These are phyloP conservation scores for Trachops cirrhosus DNA, from an alignment of 2,797 vertebrate species.

Conservation along the genomic window DNA sequence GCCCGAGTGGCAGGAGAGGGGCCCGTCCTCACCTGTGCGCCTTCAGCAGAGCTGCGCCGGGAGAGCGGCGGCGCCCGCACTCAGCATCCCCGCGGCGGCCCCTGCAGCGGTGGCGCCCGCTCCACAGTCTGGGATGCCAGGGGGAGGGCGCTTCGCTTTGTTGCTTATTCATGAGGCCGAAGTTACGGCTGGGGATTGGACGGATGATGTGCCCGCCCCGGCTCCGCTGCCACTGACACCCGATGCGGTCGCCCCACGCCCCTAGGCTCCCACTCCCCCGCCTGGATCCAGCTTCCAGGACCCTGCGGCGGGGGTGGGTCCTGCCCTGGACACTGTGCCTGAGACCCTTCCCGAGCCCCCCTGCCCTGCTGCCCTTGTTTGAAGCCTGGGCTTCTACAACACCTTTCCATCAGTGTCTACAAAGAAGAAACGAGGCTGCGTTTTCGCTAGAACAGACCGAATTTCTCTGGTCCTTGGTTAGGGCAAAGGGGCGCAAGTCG, in stretches of 20 bases:
- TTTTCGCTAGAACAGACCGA: background rate
- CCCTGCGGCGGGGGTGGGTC: background rate
- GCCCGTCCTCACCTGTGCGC: conserved; percentile 65
- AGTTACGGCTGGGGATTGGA: conserved; percentile 65
- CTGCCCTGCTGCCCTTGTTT: background rate
- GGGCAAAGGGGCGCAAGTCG: background rate
- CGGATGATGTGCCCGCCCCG: conserved; percentile 56
- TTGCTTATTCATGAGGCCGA: conserved; percentile 71
- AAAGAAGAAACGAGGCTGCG: background rate
- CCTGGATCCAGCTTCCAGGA: background rate
- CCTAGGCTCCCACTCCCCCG: background rate
- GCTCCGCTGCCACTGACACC: background rate
- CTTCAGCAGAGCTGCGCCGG: conserved; percentile 52
- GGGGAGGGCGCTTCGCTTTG: conserved; percentile 51
- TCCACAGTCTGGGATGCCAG: conserved; percentile 46
- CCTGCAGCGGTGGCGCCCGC: conserved; percentile 41
- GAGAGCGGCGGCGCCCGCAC: conserved; percentile 10
- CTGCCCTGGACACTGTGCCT: fast-evolving
- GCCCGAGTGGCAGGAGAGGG: background rate
- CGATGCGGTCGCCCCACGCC: background rate
- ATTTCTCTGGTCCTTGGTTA: background rate
- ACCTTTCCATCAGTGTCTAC: background rate
- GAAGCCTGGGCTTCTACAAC: background rate
- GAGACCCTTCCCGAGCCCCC: background rate
- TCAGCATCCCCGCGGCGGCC: conserved; percentile 59